Conservation (phyloP, 2,888 invertebrate genomes). For the Platypus cylindrus region DNA sequence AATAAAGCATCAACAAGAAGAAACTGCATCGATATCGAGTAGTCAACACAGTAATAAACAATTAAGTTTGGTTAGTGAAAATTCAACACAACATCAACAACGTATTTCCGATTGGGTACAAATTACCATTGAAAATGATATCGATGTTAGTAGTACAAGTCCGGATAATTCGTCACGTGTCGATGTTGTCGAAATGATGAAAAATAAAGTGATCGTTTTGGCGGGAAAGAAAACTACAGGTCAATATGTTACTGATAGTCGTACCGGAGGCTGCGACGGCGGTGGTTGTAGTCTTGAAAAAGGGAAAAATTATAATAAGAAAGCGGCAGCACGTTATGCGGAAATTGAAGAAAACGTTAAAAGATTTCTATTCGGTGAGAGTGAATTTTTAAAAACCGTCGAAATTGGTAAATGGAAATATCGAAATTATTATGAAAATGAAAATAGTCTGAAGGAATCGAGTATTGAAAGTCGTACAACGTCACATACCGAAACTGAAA, state of each 20-base stretch:
- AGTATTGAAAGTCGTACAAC: constrained; percentile 9
- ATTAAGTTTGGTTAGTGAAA: constrained; percentile 20
- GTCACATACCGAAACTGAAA: constrained; percentile 26
- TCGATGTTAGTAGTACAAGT: constrained; percentile 31
- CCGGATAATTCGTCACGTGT: constrained; percentile 29
- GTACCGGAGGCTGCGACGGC: too few relatives aligned
- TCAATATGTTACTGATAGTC: too few relatives aligned
- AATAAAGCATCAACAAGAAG: constrained; percentile 5
- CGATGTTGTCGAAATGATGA: too few relatives aligned
- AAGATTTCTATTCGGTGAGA: constrained; percentile 47
- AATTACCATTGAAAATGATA: constrained; percentile 44
- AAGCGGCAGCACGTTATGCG: constrained; percentile 45
- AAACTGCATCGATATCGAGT: constrained; percentile 10
- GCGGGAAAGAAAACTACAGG: constrained; percentile 5
- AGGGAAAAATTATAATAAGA: constrained; percentile 29
- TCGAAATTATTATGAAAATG: constrained; percentile 20
- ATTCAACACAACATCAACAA: constrained; percentile 26
- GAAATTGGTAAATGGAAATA: constrained; percentile 30
- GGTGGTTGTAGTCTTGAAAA: too few relatives aligned
- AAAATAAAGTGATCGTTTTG: too few relatives aligned
- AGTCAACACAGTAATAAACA: constrained; percentile 11
- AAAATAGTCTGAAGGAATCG: constrained; percentile 9
- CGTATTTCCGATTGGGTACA: constrained; percentile 67
- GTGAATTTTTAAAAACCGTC: constrained; percentile 30
- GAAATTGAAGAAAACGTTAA: constrained; percentile 70